These are phyloP conservation scores for Pristionchus arcanus DNA, from an alignment of 2,888 invertebrate genomes.

Conservation along the genomic window DNA sequence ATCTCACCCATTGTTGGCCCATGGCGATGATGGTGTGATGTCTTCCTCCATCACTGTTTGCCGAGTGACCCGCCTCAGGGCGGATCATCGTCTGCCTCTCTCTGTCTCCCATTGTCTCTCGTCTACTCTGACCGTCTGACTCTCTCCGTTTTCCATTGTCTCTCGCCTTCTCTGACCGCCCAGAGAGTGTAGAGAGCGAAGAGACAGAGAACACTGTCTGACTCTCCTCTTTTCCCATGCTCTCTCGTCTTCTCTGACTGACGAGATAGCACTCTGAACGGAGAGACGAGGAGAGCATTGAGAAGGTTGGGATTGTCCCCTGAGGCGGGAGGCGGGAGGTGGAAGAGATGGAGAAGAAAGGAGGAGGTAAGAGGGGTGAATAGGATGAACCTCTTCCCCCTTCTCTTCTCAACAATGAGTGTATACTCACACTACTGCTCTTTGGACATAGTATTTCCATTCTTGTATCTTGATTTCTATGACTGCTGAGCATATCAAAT, in stretches of 20 bases:
- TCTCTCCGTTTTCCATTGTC: neutral
- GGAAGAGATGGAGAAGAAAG: no score
- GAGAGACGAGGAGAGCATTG: neutral
- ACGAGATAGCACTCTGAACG: neutral
- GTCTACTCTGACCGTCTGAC: neutral
- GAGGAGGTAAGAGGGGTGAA: constrained; percentile 11
- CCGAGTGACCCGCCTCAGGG: constrained; percentile 27
- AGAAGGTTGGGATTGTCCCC: constrained; percentile 4
- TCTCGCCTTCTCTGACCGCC: neutral
- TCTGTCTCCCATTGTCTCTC: neutral
- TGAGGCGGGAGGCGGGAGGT: neutral
- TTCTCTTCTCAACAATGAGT: neutral
- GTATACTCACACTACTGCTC: neutral
- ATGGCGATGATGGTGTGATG: constrained; percentile 3
- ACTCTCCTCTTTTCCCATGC: neutral
- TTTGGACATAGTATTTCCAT: no score
- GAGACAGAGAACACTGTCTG: neutral
- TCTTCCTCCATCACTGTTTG: neutral
- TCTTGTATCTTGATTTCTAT: no score
- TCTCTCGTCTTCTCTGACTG: neutral
- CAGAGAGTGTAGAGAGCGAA: neutral
- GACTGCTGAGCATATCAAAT: no score
- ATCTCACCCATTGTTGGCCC: neutral
- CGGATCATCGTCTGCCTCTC: neutral
- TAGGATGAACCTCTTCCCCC: constrained; percentile 6